Evolutionary conservation across 2,113 vertebrate species (phyloP), one percentile per base, ranked within the genome.

Genomic region (Nestor notabilis): DNA sequence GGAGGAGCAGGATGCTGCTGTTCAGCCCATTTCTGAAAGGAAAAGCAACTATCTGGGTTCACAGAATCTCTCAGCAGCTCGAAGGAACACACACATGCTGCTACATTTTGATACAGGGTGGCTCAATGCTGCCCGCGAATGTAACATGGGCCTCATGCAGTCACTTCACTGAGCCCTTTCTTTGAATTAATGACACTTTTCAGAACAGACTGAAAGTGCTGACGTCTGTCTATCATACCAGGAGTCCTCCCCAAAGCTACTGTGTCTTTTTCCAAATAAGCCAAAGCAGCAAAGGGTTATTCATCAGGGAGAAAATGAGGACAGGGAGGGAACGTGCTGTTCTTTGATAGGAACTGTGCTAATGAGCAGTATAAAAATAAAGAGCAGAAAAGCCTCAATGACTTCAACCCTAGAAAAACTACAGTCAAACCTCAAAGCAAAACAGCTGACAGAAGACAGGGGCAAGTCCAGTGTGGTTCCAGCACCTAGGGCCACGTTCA

Each of bases 301-400:
- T 92, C 96, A 88, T 43, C 0, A 0, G 44, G 56, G 76, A 96
- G 64, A 95, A 64, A 76, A 68, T 0, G 4, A 82, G 76, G 89
- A 74, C 66, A 70, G 66, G 56, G 79, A 84, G 80, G 65, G 83
- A 93, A 91, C 10, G 2, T 72, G 80, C 83, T 96, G 93, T 87
- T 95, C 97, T 94, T 88, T 93, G 78, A 83, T 58, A 80, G 39
- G 35, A 91, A 66, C 63, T 47, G 61, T 49, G 37, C 81, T 91
- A 94, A 97, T 65, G 78, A 96, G 80, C 41, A 27, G 78, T 35
- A 23, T 5, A 74, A 84, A 94, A 91, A 79, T 79, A 76, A 93
- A 95, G 86, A 75, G 43, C 25, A 74, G 60, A 69, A 96, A 94
- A 96, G 49, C 35, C n/a, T 83, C 78, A 83, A 25, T 60, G 44